Evolutionary conservation across 2,888 invertebrate species (phyloP).

Genomic region (Cepaea hortensis): DNA sequence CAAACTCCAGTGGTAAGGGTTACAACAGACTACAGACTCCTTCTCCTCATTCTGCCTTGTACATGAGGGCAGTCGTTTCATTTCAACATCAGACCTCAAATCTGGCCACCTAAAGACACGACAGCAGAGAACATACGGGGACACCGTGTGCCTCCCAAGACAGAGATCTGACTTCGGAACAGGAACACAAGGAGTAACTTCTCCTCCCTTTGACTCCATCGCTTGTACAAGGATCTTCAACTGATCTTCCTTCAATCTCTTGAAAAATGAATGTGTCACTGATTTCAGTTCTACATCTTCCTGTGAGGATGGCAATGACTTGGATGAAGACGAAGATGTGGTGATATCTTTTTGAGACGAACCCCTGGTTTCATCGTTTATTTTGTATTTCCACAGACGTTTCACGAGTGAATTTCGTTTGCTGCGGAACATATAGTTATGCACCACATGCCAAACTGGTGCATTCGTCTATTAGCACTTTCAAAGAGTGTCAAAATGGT

Average conservation of each 20-base stretch:
- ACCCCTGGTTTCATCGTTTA: constrained; percentile 70
- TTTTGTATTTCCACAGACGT: constrained; percentile 81
- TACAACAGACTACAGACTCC: constrained; percentile 85
- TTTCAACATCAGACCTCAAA: constrained; percentile 80
- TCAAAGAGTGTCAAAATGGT: neutral
- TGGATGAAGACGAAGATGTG: neutral
- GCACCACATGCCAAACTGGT: constrained; percentile 43
- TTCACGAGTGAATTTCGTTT: constrained; percentile 82
- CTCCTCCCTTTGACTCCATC: constrained; percentile 82
- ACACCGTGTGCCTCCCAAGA: constrained; percentile 69
- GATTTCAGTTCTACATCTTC: constrained; percentile 69
- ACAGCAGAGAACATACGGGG: constrained; percentile 85
- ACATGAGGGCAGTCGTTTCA: constrained; percentile 87
- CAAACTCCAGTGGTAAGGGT: constrained; percentile 84
- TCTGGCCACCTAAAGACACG: constrained; percentile 90
- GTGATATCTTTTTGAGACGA: constrained; percentile 62
- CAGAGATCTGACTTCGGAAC: constrained; percentile 71
- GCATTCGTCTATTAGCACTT: constrained; percentile 13
- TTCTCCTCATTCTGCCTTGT: constrained; percentile 81
- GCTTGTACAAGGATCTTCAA: constrained; percentile 84
- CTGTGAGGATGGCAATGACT: neutral
- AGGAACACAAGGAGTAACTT: constrained; percentile 82
- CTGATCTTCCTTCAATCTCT: constrained; percentile 83
- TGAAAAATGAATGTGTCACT: constrained; percentile 80
- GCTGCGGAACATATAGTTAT: constrained; percentile 79